phyloP scores from a whole-genome alignment of 2,113 vertebrate species.

The Oostethus manadensis region DNA sequence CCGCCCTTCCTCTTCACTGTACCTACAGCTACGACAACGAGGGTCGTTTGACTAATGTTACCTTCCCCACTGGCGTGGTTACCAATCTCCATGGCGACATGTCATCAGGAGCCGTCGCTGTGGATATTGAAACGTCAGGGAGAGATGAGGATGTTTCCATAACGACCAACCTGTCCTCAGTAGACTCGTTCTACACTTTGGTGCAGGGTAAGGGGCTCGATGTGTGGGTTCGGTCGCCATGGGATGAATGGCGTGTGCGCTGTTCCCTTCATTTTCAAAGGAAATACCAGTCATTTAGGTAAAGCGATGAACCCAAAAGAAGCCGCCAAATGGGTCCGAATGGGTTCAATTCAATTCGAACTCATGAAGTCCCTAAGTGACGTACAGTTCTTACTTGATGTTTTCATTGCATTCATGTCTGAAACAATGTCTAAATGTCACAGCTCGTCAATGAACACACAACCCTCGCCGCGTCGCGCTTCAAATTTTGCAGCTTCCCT shows the following conservation, averaged over 20 bases:
- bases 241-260: not conserved
- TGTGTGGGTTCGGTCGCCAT: not conserved
- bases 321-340: no score
- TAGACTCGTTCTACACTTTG: conserved; percentile 96
- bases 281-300: not conserved
- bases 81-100: conserved; percentile 94
- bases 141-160: conserved; percentile 96
- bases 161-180: conserved; percentile 93
- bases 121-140: conserved; percentile 93
- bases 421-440: no score
- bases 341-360: no score
- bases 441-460: no score
- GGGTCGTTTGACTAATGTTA: conserved; percentile 93
- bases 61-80: conserved; percentile 93
- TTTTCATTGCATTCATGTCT: no score
- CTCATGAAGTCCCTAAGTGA: no score
- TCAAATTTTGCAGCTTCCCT: no score
- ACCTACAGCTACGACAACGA: conserved; percentile 89
- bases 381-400: no score
- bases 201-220: conserved; percentile 81
- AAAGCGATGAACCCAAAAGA: not conserved
- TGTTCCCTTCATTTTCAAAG: not conserved
- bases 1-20: conserved; percentile 1
- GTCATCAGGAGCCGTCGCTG: conserved; percentile 91
- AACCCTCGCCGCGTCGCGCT: no score